Percentiles rank a stretch among this genome's conserved stretches.
Conservation (phyloP, 2,113 vertebrate genomes). For the Tragelaphus strepsiceros region DNA sequence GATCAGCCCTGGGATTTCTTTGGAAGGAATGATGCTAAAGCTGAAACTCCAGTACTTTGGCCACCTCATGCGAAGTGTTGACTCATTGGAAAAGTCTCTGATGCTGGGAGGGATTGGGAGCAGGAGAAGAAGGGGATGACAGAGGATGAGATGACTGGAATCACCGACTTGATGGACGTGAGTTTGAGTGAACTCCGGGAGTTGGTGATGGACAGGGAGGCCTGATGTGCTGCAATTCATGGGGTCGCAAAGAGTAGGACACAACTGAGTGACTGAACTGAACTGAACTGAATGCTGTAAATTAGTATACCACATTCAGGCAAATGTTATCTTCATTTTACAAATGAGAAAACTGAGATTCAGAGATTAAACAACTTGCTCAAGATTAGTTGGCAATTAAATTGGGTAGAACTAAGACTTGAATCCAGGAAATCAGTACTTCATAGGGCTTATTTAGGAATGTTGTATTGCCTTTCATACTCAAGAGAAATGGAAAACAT, state of each 20-base stretch:
- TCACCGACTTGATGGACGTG: rapidly evolving
- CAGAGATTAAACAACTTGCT: slow-evolving; percentile 12
- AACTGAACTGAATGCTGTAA: neutral
- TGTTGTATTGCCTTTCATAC: neutral
- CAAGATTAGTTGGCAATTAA: slow-evolving; percentile 22
- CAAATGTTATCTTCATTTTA: slow-evolving; percentile 30
- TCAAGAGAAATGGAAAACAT: neutral
- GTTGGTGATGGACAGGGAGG: no score
- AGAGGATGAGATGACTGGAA: no score
- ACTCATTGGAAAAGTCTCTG: no score
- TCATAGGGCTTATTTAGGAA: neutral
- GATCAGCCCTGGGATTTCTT: no score
- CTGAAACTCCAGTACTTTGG: no score
- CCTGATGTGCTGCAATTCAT: rapidly evolving
- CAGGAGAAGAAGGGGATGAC: no score
- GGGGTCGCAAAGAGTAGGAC: rapidly evolving
- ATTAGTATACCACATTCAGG: neutral
- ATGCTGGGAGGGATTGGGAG: no score
- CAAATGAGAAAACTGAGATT: neutral
- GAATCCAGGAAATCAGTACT: neutral
- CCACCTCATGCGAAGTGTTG: no score
- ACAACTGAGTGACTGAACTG: rapidly evolving
- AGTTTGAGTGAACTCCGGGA: no score
- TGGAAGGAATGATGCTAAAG: no score
- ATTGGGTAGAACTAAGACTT: neutral